Evolutionary conservation across 2,113 vertebrate genomes (phyloP).

Genomic region (Rattus norvegicus): GRCr8 NC_086033.1:81513501-81514000

Average conservation of each 20-base stretch:
- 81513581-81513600: constrained; percentile 34
- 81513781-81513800: constrained; percentile 18
- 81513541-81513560: background rate
- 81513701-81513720: constrained; percentile 57
- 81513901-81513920: background rate
- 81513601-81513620: constrained; percentile 37
- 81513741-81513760: constrained; percentile 68
- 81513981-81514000: background rate
- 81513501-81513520: background rate
- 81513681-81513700: constrained; percentile 67
- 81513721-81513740: constrained; percentile 72
- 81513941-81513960: background rate
- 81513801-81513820: constrained; percentile 54
- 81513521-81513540: background rate
- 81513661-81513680: constrained; percentile 71
- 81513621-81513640: constrained; percentile 28
- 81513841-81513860: background rate
- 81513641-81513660: constrained; percentile 15
- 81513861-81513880: background rate
- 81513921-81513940: constrained; percentile 48
- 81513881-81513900: background rate
- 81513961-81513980: background rate
- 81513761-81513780: constrained; percentile 71
- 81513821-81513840: background rate
- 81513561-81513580: background rate